phyloP scores from a whole-genome alignment of 2,888 invertebrate genomes.

The Eupeodes luniger region DNA sequence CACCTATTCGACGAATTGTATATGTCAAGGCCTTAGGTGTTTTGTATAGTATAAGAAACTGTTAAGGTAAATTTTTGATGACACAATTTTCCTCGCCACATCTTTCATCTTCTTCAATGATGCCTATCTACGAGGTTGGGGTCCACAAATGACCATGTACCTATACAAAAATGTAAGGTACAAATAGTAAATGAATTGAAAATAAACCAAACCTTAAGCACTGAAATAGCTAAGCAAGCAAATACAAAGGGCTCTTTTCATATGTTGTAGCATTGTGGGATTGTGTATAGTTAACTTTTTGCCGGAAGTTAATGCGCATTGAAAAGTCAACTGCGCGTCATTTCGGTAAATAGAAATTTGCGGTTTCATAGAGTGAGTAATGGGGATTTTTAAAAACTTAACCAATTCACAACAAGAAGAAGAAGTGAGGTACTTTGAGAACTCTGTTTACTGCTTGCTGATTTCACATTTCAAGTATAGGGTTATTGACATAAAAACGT shows the following conservation, averaged over 20 bases:
- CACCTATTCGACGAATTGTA: too few species aligned
- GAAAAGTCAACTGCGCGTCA: constrained; percentile 43
- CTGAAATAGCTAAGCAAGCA: constrained; percentile 41
- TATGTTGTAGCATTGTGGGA: constrained; percentile 11
- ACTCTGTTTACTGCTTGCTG: neutral
- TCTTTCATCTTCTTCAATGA: constrained; percentile 49
- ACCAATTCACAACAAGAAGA: neutral
- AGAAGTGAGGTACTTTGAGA: constrained; percentile 4
- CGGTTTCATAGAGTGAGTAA: constrained; percentile 33
- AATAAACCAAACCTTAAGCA: constrained; percentile 56
- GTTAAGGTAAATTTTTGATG: neutral
- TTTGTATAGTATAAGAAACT: too few species aligned
- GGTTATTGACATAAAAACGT: neutral
- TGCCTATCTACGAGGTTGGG: neutral
- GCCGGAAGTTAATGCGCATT: constrained; percentile 4
- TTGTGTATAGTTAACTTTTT: neutral
- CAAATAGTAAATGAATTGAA: constrained; percentile 12
- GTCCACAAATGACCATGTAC: neutral
- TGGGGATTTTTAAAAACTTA: neutral
- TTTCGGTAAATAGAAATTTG: constrained; percentile 46
- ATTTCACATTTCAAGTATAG: neutral
- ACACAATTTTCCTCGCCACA: constrained; percentile 34
- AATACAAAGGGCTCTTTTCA: constrained; percentile 56
- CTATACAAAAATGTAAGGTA: constrained; percentile 19
- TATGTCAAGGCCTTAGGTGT: too few species aligned